Percentiles rank a stretch among this genome's conserved stretches.
phyloP scores from a whole-genome alignment of 2,888 invertebrate species.

The Eulithis prunata region DNA sequence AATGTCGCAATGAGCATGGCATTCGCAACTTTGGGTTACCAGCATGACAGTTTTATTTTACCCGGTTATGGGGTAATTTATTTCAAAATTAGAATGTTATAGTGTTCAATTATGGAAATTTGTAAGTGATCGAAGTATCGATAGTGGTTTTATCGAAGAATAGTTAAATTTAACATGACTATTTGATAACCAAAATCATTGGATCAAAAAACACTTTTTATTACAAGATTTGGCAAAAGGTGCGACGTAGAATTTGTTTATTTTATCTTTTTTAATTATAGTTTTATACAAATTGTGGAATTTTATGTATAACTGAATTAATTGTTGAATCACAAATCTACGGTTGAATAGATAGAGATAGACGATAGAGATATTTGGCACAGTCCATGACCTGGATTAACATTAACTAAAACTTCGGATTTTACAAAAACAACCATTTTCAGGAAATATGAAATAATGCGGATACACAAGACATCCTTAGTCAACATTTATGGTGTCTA shows the following conservation, averaged over 20 bases:
- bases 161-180: too few species aligned
- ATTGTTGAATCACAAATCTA: neutral
- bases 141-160: too few species aligned
- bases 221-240: too few species aligned
- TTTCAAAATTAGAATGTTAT: too few species aligned
- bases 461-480: neutral
- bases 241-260: too few species aligned
- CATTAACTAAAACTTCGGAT: neutral
- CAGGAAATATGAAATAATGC: neutral
- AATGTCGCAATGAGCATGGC: conserved; percentile 44
- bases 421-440: neutral
- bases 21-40: conserved; percentile 29
- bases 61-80: neutral
- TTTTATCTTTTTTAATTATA: too few species aligned
- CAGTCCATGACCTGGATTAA: conserved; percentile 11
- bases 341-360: conserved; percentile 1
- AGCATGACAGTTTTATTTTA: conserved; percentile 1
- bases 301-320: too few species aligned
- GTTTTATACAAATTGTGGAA: too few species aligned
- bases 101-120: too few species aligned
- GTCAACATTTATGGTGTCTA: neutral
- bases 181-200: too few species aligned
- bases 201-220: too few species aligned
- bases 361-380: conserved; percentile 1
- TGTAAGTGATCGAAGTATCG: too few species aligned